Evolutionary conservation across 2,888 invertebrate species (phyloP).

Genomic region (Tortricodes alternella): DNA sequence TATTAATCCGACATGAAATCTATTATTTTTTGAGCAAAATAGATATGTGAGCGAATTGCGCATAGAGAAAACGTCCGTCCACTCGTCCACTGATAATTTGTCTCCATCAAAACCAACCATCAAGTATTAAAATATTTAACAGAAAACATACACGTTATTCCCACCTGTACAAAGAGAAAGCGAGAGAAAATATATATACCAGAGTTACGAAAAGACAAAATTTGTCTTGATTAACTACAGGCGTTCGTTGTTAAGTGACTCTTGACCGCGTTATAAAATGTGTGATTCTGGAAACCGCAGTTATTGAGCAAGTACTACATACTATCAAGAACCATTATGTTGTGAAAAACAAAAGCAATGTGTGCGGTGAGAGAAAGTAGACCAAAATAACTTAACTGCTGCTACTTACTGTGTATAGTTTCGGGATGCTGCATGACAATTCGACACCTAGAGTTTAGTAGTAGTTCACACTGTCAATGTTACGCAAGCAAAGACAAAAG

Average conservation of each 20-base stretch:
- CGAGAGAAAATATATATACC: background rate
- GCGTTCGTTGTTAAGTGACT: conserved; percentile 1
- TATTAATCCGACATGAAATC: too few species aligned
- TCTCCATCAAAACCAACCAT: too few species aligned
- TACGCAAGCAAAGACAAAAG: background rate
- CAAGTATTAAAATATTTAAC: background rate
- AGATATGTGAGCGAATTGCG: too few species aligned
- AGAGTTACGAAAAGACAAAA: conserved; percentile 1
- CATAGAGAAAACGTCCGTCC: too few species aligned
- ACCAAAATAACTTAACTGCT: conserved; percentile 46
- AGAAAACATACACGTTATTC: background rate
- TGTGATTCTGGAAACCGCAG: conserved; percentile 6
- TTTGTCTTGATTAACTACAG: background rate
- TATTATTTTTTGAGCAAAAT: too few species aligned
- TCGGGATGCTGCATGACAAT: background rate
- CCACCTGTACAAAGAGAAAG: background rate
- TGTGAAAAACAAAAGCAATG: conserved; percentile 41
- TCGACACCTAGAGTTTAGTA: background rate
- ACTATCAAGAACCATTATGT: conserved; percentile 11
- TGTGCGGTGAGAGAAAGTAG: conserved; percentile 58
- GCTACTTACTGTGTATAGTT: background rate
- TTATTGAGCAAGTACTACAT: background rate
- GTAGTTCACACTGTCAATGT: background rate
- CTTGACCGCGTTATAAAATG: conserved; percentile 1
- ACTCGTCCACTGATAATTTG: too few species aligned